Conservation (phyloP, 2,888 invertebrate species). For the Portevinia maculata region DNA sequence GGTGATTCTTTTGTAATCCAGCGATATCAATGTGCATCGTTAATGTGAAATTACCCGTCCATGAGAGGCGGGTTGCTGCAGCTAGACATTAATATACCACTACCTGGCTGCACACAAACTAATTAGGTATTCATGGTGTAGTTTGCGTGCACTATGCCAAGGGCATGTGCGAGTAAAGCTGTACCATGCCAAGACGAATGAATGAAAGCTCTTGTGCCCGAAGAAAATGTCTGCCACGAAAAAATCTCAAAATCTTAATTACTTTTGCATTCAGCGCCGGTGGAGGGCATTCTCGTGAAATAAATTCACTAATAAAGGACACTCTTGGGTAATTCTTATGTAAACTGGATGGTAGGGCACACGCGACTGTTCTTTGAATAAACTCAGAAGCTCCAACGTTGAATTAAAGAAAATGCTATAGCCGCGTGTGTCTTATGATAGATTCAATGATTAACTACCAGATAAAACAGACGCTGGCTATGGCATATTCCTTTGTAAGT, state of each 20-base stretch:
- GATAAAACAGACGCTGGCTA: constrained; percentile 85
- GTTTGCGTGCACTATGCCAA: constrained; percentile 61
- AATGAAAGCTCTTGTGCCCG: constrained; percentile 28
- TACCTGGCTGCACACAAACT: constrained; percentile 30
- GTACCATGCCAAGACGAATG: constrained; percentile 21
- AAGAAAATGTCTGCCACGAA: constrained; percentile 51
- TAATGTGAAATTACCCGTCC: constrained; percentile 39
- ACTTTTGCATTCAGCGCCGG: constrained; percentile 55
- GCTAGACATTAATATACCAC: constrained; percentile 45
- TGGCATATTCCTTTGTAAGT: constrained; percentile 77
- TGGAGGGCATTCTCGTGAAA: constrained; percentile 54
- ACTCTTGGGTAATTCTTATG: constrained; percentile 47
- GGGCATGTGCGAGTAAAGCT: constrained; percentile 33
- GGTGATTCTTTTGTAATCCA: constrained; percentile 37
- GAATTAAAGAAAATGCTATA: constrained; percentile 81
- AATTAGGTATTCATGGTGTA: constrained; percentile 64
- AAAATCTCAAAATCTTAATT: constrained; percentile 60
- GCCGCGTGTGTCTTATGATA: constrained; percentile 89
- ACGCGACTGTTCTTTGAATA: not conserved
- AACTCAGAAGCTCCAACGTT: constrained; percentile 41
- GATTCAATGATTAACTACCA: constrained; percentile 84
- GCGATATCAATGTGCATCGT: constrained; percentile 53
- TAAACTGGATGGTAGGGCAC: constrained; percentile 6
- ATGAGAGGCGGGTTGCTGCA: constrained; percentile 10
- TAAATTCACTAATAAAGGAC: constrained; percentile 55